These are phyloP conservation scores for Lasiurus borealis DNA, from an alignment of 2,113 vertebrate genomes.

Conservation along the genomic window DNA sequence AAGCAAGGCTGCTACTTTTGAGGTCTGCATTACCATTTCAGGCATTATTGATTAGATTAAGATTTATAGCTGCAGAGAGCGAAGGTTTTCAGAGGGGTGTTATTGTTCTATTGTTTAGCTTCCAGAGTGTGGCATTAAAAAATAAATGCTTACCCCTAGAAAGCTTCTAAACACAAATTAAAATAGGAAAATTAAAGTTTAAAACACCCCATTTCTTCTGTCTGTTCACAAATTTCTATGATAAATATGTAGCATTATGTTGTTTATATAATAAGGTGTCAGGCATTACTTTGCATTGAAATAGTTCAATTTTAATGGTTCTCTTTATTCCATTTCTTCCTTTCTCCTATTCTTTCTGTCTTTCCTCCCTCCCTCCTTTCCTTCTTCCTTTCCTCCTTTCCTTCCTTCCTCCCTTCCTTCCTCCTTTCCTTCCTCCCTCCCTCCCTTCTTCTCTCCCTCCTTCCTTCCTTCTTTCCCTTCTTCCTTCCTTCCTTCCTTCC, in stretches of 20 bases:
- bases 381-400: fast-evolving
- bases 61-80: slow-evolving; percentile 82
- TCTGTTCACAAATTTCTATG: slow-evolving; percentile 37
- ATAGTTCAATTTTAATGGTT: slow-evolving; percentile 58
- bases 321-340: slow-evolving; percentile 69
- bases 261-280: slow-evolving; percentile 55
- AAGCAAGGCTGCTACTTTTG: slow-evolving; percentile 66
- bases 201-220: slow-evolving; percentile 9
- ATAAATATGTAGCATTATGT: slow-evolving; percentile 62
- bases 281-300: slow-evolving; percentile 69
- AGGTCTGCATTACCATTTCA: slow-evolving; percentile 80
- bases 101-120: slow-evolving; percentile 81
- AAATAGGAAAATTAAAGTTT: slow-evolving; percentile 37
- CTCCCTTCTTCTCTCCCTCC: fast-evolving
- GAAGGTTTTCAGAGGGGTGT: slow-evolving; percentile 79
- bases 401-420: not conserved
- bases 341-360: not conserved
- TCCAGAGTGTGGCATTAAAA: slow-evolving; percentile 62
- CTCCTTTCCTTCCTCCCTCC: fast-evolving
- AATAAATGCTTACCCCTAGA: not conserved
- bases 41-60: slow-evolving; percentile 84
- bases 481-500: fast-evolving
- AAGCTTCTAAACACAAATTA: not conserved
- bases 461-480: fast-evolving
- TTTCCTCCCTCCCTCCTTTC: too few relatives aligned